These are phyloP conservation scores for Parthenolecanium corni DNA, from an alignment of 2,888 invertebrate species.

Conservation along the genomic window DNA sequence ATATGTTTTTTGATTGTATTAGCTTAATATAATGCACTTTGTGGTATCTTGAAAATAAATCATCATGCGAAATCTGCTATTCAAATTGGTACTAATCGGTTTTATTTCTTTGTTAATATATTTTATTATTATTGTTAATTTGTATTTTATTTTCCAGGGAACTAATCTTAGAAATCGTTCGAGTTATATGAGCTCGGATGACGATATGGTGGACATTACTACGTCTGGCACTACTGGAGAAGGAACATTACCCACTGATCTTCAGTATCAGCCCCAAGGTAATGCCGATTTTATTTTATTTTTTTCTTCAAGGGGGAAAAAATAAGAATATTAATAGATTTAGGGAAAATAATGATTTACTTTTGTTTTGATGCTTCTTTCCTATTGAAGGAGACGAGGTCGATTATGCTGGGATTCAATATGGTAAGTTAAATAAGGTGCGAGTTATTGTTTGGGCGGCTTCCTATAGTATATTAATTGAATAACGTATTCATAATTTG, in stretches of 20 bases:
- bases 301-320: too few species aligned
- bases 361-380: slow-evolving; percentile 2
- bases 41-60: too few species aligned
- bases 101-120: too few species aligned
- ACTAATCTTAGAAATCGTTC: slow-evolving; percentile 17
- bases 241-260: slow-evolving; percentile 28
- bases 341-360: too few species aligned
- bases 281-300: neutral
- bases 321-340: too few species aligned
- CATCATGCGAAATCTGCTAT: too few species aligned
- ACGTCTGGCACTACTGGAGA: slow-evolving; percentile 42
- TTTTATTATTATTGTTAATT: too few species aligned
- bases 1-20: too few species aligned
- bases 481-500: too few species aligned
- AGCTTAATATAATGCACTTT: too few species aligned
- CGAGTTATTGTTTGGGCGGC: neutral
- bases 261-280: slow-evolving; percentile 34
- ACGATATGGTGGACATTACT: slow-evolving; percentile 56
- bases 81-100: too few species aligned
- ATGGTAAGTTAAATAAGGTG: slow-evolving; percentile 27
- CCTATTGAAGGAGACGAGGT: slow-evolving; percentile 29
- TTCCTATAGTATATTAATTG: too few species aligned
- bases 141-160: slow-evolving; percentile 15
- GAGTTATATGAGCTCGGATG: slow-evolving; percentile 42
- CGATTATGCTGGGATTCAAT: slow-evolving; percentile 30